Percentiles rank a stretch among this genome's conserved stretches.
Evolutionary conservation across 2,797 vertebrate species (phyloP).

Genomic region (Discoglossus pictus): DNA sequence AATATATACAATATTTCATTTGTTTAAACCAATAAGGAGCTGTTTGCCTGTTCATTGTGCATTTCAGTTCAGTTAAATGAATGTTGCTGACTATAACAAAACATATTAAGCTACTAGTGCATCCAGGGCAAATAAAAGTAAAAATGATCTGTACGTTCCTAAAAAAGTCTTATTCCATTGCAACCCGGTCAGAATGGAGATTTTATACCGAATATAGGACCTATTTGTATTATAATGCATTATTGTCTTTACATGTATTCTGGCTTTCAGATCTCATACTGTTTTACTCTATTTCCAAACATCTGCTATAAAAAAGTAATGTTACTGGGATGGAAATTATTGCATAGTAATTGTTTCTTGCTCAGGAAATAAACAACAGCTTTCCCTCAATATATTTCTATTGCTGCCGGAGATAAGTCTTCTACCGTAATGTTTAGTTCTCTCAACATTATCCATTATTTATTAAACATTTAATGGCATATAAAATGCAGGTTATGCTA

Average conservation of each 20-base stretch:
- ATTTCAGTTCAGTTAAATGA: too few relatives aligned
- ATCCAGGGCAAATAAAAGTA: slow-evolving; percentile 4
- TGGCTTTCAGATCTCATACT: slow-evolving; percentile 39
- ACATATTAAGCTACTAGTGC: neutral
- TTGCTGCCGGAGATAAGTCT: neutral
- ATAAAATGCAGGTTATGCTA: neutral
- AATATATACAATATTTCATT: too few relatives aligned
- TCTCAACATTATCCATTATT: slow-evolving; percentile 12
- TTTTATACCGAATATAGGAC: slow-evolving; percentile 10
- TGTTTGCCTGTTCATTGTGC: too few relatives aligned
- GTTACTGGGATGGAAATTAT: slow-evolving; percentile 48
- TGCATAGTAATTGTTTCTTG: slow-evolving; percentile 38
- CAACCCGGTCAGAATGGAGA: slow-evolving; percentile 9
- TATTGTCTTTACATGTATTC: slow-evolving; percentile 38
- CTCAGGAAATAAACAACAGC: slow-evolving; percentile 24
- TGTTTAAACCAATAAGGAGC: too few relatives aligned
- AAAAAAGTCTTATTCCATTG: slow-evolving; percentile 18
- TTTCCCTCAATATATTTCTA: slow-evolving; percentile 24
- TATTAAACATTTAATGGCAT: slow-evolving; percentile 3
- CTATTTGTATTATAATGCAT: slow-evolving; percentile 14
- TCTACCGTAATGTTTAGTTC: slow-evolving; percentile 10
- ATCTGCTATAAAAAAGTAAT: slow-evolving; percentile 44
- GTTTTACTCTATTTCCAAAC: slow-evolving; percentile 40
- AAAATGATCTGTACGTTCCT: slow-evolving; percentile 28
- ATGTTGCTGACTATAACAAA: slow-evolving; percentile 31